Conservation (phyloP, 2,888 invertebrate genomes). For the Oscheius sp. region DNA sequence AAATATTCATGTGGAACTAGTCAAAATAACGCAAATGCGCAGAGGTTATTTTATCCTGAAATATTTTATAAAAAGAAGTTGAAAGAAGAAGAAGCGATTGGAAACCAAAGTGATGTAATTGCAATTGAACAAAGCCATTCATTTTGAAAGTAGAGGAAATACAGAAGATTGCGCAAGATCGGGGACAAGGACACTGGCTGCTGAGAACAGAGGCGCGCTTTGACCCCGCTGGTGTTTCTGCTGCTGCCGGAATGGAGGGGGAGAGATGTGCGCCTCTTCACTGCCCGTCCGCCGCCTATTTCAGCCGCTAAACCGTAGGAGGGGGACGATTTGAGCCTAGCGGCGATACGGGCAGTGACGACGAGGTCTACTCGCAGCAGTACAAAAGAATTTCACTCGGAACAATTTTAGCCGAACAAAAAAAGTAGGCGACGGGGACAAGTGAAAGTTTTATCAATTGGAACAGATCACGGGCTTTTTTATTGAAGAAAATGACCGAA, state of each 20-base stretch:
- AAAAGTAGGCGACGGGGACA: not conserved
- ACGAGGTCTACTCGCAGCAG: not conserved
- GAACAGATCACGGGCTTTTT: too few species aligned
- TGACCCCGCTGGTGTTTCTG: conserved; percentile 2
- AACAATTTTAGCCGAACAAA: not conserved
- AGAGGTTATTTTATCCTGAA: too few species aligned
- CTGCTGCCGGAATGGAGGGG: too few species aligned
- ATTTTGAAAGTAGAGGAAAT: conserved; percentile 28
- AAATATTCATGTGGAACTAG: not conserved
- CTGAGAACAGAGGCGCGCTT: conserved; percentile 10
- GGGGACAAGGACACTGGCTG: conserved; percentile 32
- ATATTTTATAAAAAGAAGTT: not conserved
- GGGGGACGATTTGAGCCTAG: too few species aligned
- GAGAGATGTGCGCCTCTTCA: too few species aligned
- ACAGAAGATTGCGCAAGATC: conserved; percentile 37
- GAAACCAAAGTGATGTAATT: not conserved
- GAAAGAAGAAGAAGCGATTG: not conserved
- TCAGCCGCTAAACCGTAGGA: too few species aligned
- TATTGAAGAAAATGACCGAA: too few species aligned
- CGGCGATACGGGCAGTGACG: not conserved
- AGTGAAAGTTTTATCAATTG: too few species aligned
- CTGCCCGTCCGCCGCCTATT: too few species aligned
- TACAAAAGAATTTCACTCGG: not conserved
- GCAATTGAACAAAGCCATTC: too few species aligned
- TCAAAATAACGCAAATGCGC: not conserved